These are phyloP conservation scores for Aurelia aurita DNA, from an alignment of 30 jellyfish, hydroid and myxozoan species.

Conservation along the genomic window DNA sequence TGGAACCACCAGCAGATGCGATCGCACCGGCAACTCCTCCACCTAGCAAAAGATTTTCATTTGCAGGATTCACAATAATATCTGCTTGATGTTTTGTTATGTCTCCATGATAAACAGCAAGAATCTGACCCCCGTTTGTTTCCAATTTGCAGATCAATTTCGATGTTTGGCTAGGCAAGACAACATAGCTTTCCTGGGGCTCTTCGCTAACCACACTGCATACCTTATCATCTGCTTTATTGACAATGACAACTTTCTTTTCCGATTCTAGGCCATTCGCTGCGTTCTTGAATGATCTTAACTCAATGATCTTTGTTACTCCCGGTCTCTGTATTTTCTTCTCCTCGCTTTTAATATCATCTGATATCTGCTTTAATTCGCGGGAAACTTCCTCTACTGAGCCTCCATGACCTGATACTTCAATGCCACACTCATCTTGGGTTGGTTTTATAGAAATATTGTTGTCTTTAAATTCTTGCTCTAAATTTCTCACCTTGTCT, in stretches of 20 bases:
- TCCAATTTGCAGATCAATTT: neutral
- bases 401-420: slow-evolving; percentile 26
- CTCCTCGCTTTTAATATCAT: neutral
- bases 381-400: neutral
- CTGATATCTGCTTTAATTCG: neutral
- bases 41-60: slow-evolving; percentile 16
- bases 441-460: neutral
- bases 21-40: slow-evolving; percentile 68
- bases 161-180: neutral
- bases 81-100: slow-evolving; percentile 39
- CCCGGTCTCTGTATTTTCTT: slow-evolving; percentile 38
- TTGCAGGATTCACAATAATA: slow-evolving; percentile 52
- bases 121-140: neutral
- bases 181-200: neutral
- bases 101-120: slow-evolving; percentile 49
- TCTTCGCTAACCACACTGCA: slow-evolving; percentile 13
- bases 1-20: slow-evolving; percentile 20
- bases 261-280: slow-evolving; percentile 6
- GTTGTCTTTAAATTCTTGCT: neutral
- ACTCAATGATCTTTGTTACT: slow-evolving; percentile 5
- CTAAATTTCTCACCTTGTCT: neutral
- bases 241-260: slow-evolving; percentile 23
- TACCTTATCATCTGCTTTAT: slow-evolving; percentile 10
- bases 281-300: neutral
- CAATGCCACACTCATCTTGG: slow-evolving; percentile 9